A percentile compares a stretch with the other conserved stretches of the same genome.
phyloP scores from a whole-genome alignment of 2,888 invertebrate genomes.

The Drosophila birchii region DNA sequence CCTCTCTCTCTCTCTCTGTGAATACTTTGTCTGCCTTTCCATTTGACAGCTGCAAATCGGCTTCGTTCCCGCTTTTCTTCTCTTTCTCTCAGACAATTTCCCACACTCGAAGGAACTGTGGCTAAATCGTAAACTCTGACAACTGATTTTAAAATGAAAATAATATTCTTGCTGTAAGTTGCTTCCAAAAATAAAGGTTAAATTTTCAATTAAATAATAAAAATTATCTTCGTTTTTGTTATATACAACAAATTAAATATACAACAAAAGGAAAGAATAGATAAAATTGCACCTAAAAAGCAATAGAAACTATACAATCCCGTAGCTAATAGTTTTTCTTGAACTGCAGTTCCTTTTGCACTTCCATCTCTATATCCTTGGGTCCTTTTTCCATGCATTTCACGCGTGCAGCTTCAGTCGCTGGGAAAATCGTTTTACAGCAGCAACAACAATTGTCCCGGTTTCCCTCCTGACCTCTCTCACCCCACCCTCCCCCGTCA shows the following conservation, averaged over 20 bases:
- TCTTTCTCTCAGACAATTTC: not conserved
- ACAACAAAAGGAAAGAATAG: not conserved
- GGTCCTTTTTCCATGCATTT: slow-evolving; percentile 40
- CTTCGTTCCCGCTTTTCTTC: slow-evolving; percentile 35
- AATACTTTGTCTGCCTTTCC: slow-evolving; percentile 56
- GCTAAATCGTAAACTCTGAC: not conserved
- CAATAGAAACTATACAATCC: not conserved
- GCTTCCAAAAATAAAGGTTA: not conserved
- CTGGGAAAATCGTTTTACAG: slow-evolving; percentile 58
- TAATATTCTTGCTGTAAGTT: not conserved
- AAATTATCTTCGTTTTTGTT: not conserved
- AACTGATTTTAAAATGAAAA: not conserved
- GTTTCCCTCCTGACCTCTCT: slow-evolving; percentile 9
- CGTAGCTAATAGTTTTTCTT: not conserved
- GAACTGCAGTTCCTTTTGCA: not conserved
- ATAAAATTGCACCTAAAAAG: not conserved
- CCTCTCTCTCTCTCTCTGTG: not conserved
- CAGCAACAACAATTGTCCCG: slow-evolving; percentile 26
- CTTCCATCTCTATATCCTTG: not conserved
- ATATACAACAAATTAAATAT: not conserved
- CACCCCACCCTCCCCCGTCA: no score
- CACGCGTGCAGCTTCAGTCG: slow-evolving; percentile 52
- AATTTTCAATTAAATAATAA: not conserved
- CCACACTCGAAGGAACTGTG: not conserved
- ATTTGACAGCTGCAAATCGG: slow-evolving; percentile 68